These are phyloP conservation scores for Todiramphus saurophagus DNA, from an alignment of 2,113 vertebrate species.

Conservation along the genomic window DNA sequence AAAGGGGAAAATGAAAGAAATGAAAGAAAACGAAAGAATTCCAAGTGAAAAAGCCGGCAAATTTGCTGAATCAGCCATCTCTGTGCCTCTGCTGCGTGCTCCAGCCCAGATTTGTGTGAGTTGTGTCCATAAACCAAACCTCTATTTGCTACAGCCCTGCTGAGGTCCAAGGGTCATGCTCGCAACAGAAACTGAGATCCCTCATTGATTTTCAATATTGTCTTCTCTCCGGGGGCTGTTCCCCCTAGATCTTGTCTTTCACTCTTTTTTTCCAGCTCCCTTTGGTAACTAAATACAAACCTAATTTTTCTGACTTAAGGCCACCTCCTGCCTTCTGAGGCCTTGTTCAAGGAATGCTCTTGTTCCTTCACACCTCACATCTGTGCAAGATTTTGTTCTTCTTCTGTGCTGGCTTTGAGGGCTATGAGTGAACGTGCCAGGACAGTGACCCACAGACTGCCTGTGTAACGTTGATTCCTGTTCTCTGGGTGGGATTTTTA, in stretches of 20 bases:
- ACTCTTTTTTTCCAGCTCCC: not conserved
- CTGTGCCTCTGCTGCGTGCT: not conserved
- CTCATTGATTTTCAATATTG: not conserved
- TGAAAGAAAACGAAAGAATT: not conserved
- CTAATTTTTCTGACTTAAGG: not conserved
- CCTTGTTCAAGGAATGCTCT: not conserved
- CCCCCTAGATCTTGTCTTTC: not conserved
- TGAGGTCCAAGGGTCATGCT: not conserved
- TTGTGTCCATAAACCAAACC: not conserved
- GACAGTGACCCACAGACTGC: not conserved
- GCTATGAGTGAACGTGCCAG: not conserved
- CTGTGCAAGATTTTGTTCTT: not conserved
- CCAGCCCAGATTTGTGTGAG: not conserved
- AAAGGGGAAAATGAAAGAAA: not conserved
- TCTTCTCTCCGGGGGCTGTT: not conserved
- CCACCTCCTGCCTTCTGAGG: not conserved
- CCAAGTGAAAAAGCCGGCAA: not conserved
- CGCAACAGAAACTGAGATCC: not conserved
- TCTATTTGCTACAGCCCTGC: not conserved
- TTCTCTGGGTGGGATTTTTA: not conserved
- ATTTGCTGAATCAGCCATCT: slow-evolving; percentile 3
- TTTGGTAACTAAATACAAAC: not conserved
- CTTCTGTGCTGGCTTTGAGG: not conserved
- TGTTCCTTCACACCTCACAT: not conserved
- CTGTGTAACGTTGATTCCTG: not conserved